Evolutionary conservation across 92 coral and sea anemone species (phyloP), one percentile per base, ranked within the genome.

Genomic region (Palythoa heliodiscus): DNA sequence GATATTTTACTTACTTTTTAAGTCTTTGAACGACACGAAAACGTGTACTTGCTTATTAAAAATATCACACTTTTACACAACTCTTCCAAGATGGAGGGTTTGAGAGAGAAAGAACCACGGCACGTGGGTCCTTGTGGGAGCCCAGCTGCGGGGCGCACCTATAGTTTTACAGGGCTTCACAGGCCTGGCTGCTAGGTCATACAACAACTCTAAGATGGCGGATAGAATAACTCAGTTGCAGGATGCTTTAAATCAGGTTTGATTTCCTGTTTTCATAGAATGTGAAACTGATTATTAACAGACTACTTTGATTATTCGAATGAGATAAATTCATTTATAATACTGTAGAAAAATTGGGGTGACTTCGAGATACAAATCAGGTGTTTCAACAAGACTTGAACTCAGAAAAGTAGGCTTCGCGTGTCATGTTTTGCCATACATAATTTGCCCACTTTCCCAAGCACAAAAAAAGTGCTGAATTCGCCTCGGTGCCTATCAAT

Each of bases 1-100:
- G 23, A 7, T 9, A 23, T 86, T 89, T 13, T 89, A 91, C 98
- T 94, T 87, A 96, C 98, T 94, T 96, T 69, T 97, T 97, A 97
- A 97, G 99, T 97, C 99, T 90, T 71, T 82, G 70, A 73, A 71
- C 81, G 99, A 97, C 99, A 94, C 99, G 99, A 97, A 97, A 97
- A 98, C 98, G 86, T 86, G 99, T 95, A 98, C 98, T 91, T 94
- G 98, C 99, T 88, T 43, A 83, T 67, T 75, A n/a, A 87, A 58
- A 69, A 85, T 77, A 79, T 57, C 66, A 9, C 64, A 16, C 5
- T 60, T 54, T 39, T 15, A 19, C 22, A 71, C 60, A 75, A 52
- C 88, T 90, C 88, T 89, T 89, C 85, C 89, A 85, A 88, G 58
- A 83, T 86, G 87, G 90, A 90, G 89, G 91, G 91, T 73, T 84